These are phyloP conservation scores for Copidosoma floridanum DNA, from an alignment of 1,140 invertebrate species.

Conservation along the genomic window DNA sequence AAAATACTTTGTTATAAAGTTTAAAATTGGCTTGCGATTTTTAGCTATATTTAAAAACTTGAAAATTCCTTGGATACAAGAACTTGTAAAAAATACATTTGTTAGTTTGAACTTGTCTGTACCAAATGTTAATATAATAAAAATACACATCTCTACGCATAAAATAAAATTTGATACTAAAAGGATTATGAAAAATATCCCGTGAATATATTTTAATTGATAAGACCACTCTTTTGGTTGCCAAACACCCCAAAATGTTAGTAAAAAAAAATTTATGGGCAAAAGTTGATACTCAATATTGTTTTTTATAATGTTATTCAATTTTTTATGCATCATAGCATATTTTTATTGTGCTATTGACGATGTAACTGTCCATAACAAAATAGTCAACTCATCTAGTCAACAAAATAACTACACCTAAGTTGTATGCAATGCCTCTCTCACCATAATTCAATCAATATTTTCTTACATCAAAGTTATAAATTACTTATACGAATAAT, in stretches of 20 bases:
- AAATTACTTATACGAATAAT: too few species aligned
- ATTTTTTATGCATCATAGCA: too few species aligned
- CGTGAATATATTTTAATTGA: too few species aligned
- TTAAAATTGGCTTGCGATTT: background rate
- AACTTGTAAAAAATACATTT: slow-evolving; percentile 8
- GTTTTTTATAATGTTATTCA: background rate
- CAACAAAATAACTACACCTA: too few species aligned
- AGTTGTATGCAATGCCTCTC: too few species aligned
- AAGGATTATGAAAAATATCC: too few species aligned
- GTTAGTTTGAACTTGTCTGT: background rate
- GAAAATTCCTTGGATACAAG: slow-evolving; percentile 5
- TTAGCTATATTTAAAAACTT: background rate
- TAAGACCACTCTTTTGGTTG: background rate
- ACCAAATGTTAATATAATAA: background rate
- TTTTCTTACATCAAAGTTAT: too few species aligned
- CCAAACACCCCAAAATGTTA: slow-evolving; percentile 17
- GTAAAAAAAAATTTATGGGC: slow-evolving; percentile 6
- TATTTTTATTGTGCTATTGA: too few species aligned
- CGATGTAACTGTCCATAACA: too few species aligned
- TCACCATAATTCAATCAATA: too few species aligned
- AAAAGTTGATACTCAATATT: slow-evolving; percentile 16
- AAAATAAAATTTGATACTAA: background rate
- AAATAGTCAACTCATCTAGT: too few species aligned
- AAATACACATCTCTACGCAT: background rate
- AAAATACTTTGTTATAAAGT: background rate